Conservation (phyloP, 2,888 invertebrate species). For the Lottia gigantea region DNA sequence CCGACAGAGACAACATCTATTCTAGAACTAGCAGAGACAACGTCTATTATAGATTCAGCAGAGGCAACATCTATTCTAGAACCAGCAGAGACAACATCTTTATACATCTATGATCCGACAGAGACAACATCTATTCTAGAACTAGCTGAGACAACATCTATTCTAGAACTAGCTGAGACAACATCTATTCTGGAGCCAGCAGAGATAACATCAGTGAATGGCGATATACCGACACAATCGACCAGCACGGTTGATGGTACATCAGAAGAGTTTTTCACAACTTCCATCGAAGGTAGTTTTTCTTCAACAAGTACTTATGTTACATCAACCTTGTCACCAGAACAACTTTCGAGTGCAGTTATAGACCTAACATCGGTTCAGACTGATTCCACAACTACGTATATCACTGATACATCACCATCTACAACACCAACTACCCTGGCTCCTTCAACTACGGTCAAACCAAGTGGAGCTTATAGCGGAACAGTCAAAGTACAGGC, state of each 20-base stretch:
- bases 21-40: not conserved
- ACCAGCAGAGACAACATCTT: not conserved
- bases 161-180: no score
- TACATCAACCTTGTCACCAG: not conserved
- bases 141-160: no score
- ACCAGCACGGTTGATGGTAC: no score
- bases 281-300: not conserved
- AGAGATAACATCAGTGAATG: no score
- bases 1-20: not conserved
- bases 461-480: not conserved
- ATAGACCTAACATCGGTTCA: not conserved
- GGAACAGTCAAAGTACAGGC: slow-evolving; percentile 16
- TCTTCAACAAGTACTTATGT: slow-evolving; percentile 4
- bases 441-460: not conserved
- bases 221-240: no score
- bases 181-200: no score
- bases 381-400: slow-evolving; percentile 7
- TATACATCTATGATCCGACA: not conserved
- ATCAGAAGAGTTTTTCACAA: no score
- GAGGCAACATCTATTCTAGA: not conserved
- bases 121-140: not conserved
- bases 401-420: slow-evolving; percentile 8
- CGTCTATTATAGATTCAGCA: not conserved
- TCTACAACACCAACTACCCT: not conserved
- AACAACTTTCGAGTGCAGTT: not conserved